These are phyloP conservation scores for Anodontia alba DNA, from an alignment of 2,888 invertebrate genomes.

Conservation along the genomic window DNA sequence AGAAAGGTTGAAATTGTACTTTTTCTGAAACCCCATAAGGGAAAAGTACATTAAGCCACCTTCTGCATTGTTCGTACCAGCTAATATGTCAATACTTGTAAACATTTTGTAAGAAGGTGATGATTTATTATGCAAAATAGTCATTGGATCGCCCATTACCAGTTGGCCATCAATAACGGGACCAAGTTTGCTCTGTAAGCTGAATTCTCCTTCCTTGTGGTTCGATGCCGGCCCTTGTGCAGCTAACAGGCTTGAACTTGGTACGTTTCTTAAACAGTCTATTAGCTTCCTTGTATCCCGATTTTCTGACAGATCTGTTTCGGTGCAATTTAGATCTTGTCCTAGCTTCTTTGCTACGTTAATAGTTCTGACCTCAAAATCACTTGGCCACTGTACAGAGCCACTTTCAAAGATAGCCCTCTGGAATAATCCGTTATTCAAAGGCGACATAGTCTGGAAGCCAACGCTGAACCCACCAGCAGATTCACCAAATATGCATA, in stretches of 20 bases:
- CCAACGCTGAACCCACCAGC: constrained; percentile 69
- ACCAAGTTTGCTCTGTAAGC: constrained; percentile 39
- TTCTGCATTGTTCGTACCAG: constrained; percentile 64
- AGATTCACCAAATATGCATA: constrained; percentile 71
- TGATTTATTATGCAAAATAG: constrained; percentile 31
- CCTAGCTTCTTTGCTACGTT: constrained; percentile 40
- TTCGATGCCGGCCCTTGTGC: constrained; percentile 15
- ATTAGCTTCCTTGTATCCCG: constrained; percentile 18
- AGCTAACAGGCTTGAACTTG: constrained; percentile 39
- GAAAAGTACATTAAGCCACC: constrained; percentile 60
- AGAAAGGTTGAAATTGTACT: constrained; percentile 45
- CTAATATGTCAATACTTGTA: constrained; percentile 58
- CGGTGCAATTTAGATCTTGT: constrained; percentile 40
- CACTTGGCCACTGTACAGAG: constrained; percentile 90
- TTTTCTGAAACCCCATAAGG: constrained; percentile 37
- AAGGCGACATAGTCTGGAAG: constrained; percentile 56
- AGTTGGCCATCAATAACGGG: constrained; percentile 62
- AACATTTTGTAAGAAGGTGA: constrained; percentile 50
- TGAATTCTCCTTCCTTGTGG: neutral
- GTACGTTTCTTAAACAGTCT: constrained; percentile 34
- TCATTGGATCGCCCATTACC: constrained; percentile 35
- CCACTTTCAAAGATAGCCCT: constrained; percentile 70
- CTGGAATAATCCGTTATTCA: constrained; percentile 62
- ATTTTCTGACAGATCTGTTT: neutral
- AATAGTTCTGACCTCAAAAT: constrained; percentile 43